Evolutionary conservation across 2,888 invertebrate genomes (phyloP), one percentile per base, ranked within the genome.

Genomic region (Linnaemya vulpina): DNA sequence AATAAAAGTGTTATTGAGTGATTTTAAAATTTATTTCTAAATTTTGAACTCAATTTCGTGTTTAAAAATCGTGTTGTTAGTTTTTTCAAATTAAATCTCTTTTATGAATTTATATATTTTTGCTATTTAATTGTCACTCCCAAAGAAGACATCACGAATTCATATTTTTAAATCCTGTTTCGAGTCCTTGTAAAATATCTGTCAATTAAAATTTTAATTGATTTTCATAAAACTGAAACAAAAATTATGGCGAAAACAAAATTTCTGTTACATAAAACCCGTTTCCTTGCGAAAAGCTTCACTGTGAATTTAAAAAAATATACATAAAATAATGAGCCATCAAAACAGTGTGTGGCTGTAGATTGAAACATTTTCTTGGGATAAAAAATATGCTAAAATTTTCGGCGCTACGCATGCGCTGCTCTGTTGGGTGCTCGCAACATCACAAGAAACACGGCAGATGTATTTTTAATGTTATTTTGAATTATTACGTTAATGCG

Each of bases 371-470:
- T 60, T 58, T 60, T 74, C 51, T 67, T 51, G 20, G n/a, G 63
- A 78, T 71, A 62, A 78, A 53, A 30, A 2, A 5, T 60, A 62
- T 53, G 40, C 51, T 10, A 71, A 62, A 51, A 53, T 13, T 74
- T 67, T 60, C 9, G 67, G 60, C 58, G 67, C 60, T 80, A 74
- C 80, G 74, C 80, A 80, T 74, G 73, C 60, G 25, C 51, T 8
- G 73, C 60, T 25, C 51, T 8, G 67, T 51, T 62, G 40, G 38
- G n/a, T 43, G 67, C 38, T 0, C 49, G 20, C n/a, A 58, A 13
- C 58, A 65, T 38, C n/a, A 65, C n/a, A n/a, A n/a, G n/a, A 1
- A 17, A 74, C 20, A 67, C 38, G 67, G 80, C 80, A 80, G 80
- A 65, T 80, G 80, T 20, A 40, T 70, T 70, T 62, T 30, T 55